Evolutionary conservation across 2,797 vertebrate genomes (phyloP).

Genomic region (Sebastolobus altivelis): DNA sequence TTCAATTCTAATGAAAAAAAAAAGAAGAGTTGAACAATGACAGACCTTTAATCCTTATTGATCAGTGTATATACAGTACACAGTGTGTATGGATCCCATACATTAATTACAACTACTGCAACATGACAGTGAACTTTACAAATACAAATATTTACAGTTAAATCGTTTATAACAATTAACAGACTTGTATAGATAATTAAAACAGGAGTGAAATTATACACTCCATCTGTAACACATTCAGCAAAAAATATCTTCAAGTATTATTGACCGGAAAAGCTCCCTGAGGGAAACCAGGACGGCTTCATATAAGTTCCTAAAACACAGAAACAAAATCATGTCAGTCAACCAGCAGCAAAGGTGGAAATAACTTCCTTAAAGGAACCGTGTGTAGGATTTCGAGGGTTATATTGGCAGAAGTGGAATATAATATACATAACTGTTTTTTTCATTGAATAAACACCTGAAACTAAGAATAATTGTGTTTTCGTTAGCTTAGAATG

Average conservation of each 20-base stretch:
- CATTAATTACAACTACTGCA: slow-evolving; percentile 38
- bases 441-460: too few species aligned
- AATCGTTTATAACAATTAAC: slow-evolving; percentile 43
- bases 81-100: slow-evolving; percentile 56
- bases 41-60: slow-evolving; percentile 14
- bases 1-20: slow-evolving; percentile 16
- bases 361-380: not conserved
- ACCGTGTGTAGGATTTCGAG: too few species aligned
- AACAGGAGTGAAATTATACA: slow-evolving; percentile 15
- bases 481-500: too few species aligned
- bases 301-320: slow-evolving; percentile 71
- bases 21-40: slow-evolving; percentile 9
- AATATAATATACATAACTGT: too few species aligned
- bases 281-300: slow-evolving; percentile 19
- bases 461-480: too few species aligned
- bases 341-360: not conserved
- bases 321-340: slow-evolving; percentile 43
- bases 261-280: slow-evolving; percentile 22
- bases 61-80: slow-evolving; percentile 35
- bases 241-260: slow-evolving; percentile 73
- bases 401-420: too few species aligned
- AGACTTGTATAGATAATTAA: slow-evolving; percentile 32
- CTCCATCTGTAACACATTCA: slow-evolving; percentile 55
- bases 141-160: slow-evolving; percentile 53
- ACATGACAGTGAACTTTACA: slow-evolving; percentile 38